Evolutionary conservation across 2,797 vertebrate genomes (phyloP), one percentile per base, ranked within the genome.

Genomic region (Dendrocincla fuliginosa): DNA sequence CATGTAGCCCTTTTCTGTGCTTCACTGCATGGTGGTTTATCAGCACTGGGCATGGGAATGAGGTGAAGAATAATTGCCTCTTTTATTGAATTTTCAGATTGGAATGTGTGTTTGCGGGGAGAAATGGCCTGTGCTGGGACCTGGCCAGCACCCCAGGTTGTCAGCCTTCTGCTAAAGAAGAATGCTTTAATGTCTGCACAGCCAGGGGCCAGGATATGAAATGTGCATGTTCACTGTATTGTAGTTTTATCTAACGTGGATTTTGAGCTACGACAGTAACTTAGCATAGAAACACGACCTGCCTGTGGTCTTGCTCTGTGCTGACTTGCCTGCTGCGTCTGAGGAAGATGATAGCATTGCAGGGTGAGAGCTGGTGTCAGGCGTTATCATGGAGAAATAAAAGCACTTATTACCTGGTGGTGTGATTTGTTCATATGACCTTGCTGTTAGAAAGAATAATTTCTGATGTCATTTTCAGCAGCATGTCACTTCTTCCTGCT

Each of bases 31-130:
- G 25, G 56, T 83, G 52, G 24, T 85, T 90, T 91, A 85, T 93
- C 87, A 87, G 75, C 3, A 9, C 39, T 65, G 49, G 60, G 28
- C 60, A 41, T 35, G 44, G 74, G 53, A 74, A 76, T 57, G 75
- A 83, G 35, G 14, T 71, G 53, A 91, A 90, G 60, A 92, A 89
- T 87, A 93, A 91, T 90, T 85, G 47, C 35, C 67, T 85, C n/a
- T 89, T 59, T 87, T 91, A 93, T 50, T 95, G 93, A 89, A 74
- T 83, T 63, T 89, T 9, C 20, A 35, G 68, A 42, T n/a, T 65
- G 84, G 71, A 90, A 85, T 80, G 74, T 39, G 8, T 27, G 4
- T 19, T 49, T 32, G 59, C 23, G 9, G 76, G 53, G 77, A 87
- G 61, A 56, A 79, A 25, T 2, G 1, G 46, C 25, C 74, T 2